These are phyloP conservation scores for Protaetia brevitarsis DNA, from an alignment of 1,140 invertebrate species.

Conservation along the genomic window DNA sequence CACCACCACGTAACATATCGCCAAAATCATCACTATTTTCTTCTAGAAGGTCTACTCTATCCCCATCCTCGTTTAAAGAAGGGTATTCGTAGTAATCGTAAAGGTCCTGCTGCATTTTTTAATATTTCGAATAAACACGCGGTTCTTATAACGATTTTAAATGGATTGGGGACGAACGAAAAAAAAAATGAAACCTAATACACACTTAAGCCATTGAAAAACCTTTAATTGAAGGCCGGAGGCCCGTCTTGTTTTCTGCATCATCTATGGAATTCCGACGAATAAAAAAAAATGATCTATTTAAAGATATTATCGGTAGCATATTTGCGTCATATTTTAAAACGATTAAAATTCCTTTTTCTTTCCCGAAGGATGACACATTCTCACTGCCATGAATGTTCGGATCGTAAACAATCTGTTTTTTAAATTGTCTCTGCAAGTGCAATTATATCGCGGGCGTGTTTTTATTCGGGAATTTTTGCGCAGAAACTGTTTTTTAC, in stretches of 20 bases:
- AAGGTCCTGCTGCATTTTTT: not conserved
- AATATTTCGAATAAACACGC: no score
- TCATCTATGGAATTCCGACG: not conserved
- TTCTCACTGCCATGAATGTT: not conserved
- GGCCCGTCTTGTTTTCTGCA: not conserved
- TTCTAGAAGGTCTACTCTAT: not conserved
- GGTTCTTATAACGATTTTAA: no score
- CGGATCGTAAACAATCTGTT: not conserved
- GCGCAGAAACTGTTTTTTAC: no score
- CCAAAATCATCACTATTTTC: not conserved
- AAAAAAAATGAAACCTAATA: no score
- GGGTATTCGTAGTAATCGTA: not conserved
- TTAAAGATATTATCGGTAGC: not conserved
- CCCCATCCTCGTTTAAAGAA: not conserved
- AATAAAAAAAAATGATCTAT: not conserved
- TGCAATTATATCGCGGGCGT: not conserved
- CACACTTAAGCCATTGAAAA: no score
- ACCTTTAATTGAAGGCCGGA: not conserved
- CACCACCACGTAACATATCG: not conserved
- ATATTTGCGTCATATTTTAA: slow-evolving; percentile 5
- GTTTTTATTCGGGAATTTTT: not conserved
- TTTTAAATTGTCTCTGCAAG: not conserved
- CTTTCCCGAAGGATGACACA: not conserved
- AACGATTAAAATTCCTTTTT: not conserved
- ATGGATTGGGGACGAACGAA: not conserved